Evolutionary conservation across 2,888 invertebrate species (phyloP), one percentile per base, ranked within the genome.

Genomic region (Drosophila bunnanda): DNA sequence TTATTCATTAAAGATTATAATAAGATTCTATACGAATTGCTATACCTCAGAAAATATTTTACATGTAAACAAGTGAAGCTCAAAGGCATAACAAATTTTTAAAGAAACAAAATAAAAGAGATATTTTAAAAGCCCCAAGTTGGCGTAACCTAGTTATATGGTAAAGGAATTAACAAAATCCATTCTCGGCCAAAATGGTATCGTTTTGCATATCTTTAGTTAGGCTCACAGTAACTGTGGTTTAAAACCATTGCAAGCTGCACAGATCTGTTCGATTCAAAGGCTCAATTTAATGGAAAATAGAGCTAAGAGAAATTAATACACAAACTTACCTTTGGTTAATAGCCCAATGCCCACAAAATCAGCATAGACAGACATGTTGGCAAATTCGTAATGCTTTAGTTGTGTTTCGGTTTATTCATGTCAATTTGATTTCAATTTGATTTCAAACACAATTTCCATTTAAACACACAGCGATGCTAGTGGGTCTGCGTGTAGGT

Each of bases 341-440:
- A 20, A 12, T 13, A 38, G 22, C 34, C 13, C 1, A 41, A 9
- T 15, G 6, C 4, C 39, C 36, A 9, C n/a, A 12, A 0, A 46
- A 53, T 34, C 25, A 20, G 28, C 22, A 17, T 9, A 22, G 34
- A 25, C 2, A 43, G 13, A 13, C 43, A 46, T 12, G n/a, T 22
- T 17, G 10, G 28, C 10, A 28, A 22, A 32, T 46, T 44, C 17
- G 46, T 55, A 69, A 68, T 56, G 70, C 66, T 69, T 88, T 80
- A 82, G 76, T 80, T 74, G 77, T 77, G 72, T 76, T 75, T 76
- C 71, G 66, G 71, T 84, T 84, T 85, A 88, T 84, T 88, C 74
- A 85, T 86, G 78, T 88, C 83, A 78, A 71, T 69, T 65, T 57
- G 56, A 74, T 77, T 79, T 75, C 75, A 46, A 77, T 82, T 82